Evolutionary conservation across 2,113 vertebrate species (phyloP).

Genomic region (Clupea harengus): DNA sequence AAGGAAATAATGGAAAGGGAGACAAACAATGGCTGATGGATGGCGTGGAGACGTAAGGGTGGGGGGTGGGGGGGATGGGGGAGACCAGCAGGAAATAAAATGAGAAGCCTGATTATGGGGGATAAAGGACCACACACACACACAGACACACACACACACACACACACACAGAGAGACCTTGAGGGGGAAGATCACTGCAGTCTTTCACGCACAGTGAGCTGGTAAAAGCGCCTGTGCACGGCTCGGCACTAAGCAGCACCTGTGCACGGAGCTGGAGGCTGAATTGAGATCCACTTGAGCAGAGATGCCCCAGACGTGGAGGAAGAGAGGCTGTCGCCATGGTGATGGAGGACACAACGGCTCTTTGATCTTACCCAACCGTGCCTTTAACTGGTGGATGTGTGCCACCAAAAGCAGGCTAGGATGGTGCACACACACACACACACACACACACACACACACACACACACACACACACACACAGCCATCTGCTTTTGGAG

Average conservation of each 20-base stretch:
- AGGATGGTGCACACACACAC: neutral
- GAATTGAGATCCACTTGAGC: neutral
- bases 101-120: neutral
- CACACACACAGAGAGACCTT: neutral
- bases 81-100: neutral
- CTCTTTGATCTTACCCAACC: neutral
- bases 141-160: neutral
- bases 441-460: neutral
- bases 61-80: neutral
- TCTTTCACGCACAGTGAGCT: neutral
- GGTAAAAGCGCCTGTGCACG: neutral
- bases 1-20: neutral
- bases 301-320: neutral
- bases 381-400: neutral
- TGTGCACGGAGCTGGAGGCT: neutral
- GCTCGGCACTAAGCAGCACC: neutral
- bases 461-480: neutral
- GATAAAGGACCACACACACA: neutral
- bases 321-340: neutral
- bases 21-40: constrained; percentile 12
- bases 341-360: neutral
- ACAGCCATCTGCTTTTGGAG: neutral
- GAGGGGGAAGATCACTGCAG: neutral
- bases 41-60: constrained; percentile 21
- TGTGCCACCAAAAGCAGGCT: neutral